Evolutionary conservation across 2,113 vertebrate genomes (phyloP), one percentile per base, ranked within the genome.

Genomic region (Oreochromis tanganicae): DNA sequence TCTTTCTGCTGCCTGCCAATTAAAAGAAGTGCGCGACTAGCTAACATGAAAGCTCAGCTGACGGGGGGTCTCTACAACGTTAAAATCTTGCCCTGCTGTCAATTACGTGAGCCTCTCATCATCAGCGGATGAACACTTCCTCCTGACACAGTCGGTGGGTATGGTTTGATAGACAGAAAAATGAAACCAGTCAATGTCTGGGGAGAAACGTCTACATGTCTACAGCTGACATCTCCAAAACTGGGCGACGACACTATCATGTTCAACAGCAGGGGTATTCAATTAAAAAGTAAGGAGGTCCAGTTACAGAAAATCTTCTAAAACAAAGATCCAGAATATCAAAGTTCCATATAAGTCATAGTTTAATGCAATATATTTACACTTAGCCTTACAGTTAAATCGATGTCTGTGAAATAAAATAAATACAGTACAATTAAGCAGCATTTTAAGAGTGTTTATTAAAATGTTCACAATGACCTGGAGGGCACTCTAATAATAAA

Each of bases 1-100:
- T 43, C n/a, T 71, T 43, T 71, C 38, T 43, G 66, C n/a, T 0
- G 38, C 0, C 66, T 43, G n/a, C 38, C 66, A 71, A 43, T 71
- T 71, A 71, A 43, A 41, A 68, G 4, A 68, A 14, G 36, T 24
- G 19, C 1, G 3, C n/a, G 5, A 4, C 38, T 27, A 71, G 38
- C 21, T 43, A 27, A 71, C 66, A 71, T 27, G 5, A 71, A 43
- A 73, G 38, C 68, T 46, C 38, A 27, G 68, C 68, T 43, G 66
- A 46, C 59, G 38, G 38, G 21, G 7, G 21, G 21, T 73, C n/a
- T 24, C 38, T 16, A 1, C 38, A 46, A 43, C 27, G 38, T 41
- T 71, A 24, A 71, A 16, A 16, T 1, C 38, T 46, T 43, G 66
- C 0, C 13, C 38, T 71, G 0, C 66, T 71, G 38, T 71, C 66